phyloP scores from a whole-genome alignment of 2,113 vertebrate genomes.

The Corvus moneduloides region DNA sequence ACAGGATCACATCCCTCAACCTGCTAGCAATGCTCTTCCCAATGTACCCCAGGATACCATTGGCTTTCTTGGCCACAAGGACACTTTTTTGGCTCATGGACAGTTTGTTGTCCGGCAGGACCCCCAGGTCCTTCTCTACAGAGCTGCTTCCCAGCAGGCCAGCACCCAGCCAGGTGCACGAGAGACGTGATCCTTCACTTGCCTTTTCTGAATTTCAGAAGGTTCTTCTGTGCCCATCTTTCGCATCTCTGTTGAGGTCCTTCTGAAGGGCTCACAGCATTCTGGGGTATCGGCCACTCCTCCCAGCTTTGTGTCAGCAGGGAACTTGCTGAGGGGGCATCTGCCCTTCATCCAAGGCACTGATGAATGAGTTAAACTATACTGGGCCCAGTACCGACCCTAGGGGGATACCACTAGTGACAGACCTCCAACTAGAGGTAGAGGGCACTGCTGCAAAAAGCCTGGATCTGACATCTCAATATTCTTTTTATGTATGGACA shows the following conservation, averaged over 20 bases:
- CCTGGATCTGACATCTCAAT: not conserved
- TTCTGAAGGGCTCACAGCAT: not conserved
- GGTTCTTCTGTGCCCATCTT: not conserved
- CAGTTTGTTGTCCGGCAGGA: not conserved
- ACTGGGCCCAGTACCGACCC: not conserved
- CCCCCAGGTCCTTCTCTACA: not conserved
- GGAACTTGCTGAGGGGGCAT: not conserved
- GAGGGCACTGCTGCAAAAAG: not conserved
- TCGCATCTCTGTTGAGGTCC: not conserved
- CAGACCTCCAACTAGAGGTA: not conserved
- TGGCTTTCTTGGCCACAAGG: not conserved
- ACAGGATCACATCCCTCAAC: not conserved
- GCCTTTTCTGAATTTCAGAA: not conserved
- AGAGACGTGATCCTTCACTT: not conserved
- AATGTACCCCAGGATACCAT: not conserved
- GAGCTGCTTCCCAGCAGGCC: not conserved
- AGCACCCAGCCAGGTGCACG: not conserved
- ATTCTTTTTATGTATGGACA: not conserved
- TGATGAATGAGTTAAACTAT: not conserved
- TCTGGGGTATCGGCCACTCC: not conserved
- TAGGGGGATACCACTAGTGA: not conserved
- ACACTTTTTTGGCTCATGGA: not conserved
- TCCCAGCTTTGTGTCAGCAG: not conserved
- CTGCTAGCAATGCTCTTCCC: not conserved
- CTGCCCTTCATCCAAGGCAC: not conserved